A percentile compares a stretch with the other conserved stretches of the same genome.
phyloP scores from a whole-genome alignment of 2,113 vertebrate species.

The Sebastes fasciatus region DNA sequence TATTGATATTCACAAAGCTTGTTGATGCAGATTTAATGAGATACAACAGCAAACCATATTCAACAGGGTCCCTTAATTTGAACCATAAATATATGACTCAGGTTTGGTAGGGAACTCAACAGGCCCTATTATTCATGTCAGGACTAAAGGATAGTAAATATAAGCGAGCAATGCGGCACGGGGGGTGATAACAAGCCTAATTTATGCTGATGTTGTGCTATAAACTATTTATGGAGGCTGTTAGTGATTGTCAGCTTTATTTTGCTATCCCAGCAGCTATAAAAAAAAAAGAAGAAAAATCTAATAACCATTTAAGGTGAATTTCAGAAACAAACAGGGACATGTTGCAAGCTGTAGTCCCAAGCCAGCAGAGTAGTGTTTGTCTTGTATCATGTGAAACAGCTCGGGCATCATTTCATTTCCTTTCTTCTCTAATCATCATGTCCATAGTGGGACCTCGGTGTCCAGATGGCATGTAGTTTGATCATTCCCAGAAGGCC shows the following conservation, averaged over 20 bases:
- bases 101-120: constrained; percentile 62
- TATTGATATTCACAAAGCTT: constrained; percentile 63
- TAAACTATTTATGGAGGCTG: constrained; percentile 74
- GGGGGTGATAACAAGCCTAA: constrained; percentile 69
- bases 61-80: constrained; percentile 60
- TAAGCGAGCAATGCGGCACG: constrained; percentile 42
- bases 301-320: constrained; percentile 55
- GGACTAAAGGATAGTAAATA: constrained; percentile 60
- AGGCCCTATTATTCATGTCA: constrained; percentile 65
- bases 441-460: constrained; percentile 43
- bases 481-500: constrained; percentile 40
- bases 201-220: constrained; percentile 77
- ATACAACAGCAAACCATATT: constrained; percentile 37
- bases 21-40: constrained; percentile 47
- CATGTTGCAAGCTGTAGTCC: constrained; percentile 29
- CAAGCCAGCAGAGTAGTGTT: constrained; percentile 17
- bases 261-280: constrained; percentile 48
- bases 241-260: constrained; percentile 66
- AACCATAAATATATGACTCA: constrained; percentile 59
- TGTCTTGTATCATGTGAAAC: constrained; percentile 22
- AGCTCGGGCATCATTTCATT: constrained; percentile 10
- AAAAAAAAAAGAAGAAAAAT: constrained; percentile 50
- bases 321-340: constrained; percentile 52
- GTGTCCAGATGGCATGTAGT: constrained; percentile 61
- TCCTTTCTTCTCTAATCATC: constrained; percentile 26